Evolutionary conservation across 2,888 invertebrate genomes (phyloP), one percentile per base, ranked within the genome.

Genomic region (Xylocampa areola): DNA sequence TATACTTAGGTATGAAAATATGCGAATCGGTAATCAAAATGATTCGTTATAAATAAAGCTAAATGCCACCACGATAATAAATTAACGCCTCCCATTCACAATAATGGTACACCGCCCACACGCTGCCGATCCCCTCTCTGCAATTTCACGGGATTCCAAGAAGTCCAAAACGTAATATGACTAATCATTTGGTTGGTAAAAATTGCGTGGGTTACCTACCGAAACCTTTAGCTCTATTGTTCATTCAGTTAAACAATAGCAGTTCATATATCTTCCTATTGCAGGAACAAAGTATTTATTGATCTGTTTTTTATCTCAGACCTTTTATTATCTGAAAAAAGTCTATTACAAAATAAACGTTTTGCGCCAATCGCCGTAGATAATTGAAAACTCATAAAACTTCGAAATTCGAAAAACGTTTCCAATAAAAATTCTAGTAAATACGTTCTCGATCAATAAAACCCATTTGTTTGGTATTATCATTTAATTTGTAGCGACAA

Each of bases 51-150:
- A 79, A 81, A 78, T 77, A 73, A 75, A 79, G 66, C 68, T 74
- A 77, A 79, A 79, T 79, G 78, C 65, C 70, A 77, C 65, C 70
- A 76, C 77, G 65, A 77, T 79, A 84, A 88, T 91, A 90, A 89
- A 90, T 90, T 87, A 91, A 90, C 91, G 87, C 92, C 92, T 91
- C 88, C 91, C 88, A 88, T 85, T 82, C 81, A 80, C 83, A 81
- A 81, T 82, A 81, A 79, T 78, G 77, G 79, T 75, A 63, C 68
- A 60, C 82, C 91, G 90, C 91, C 92, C 92, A 91, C 90, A 84
- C 82, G 80, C 77, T 67, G 78, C 55, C 80, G 71, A 82, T 85
- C 88, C 89, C 89, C 90, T 83, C 86, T 87, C 80, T 78, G 80
- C 79, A 81, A 82, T 81, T 84, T 78, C 75, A 84, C 75, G 68